Evolutionary conservation across 1,140 invertebrate species (phyloP).

Genomic region (Macrobrachium rosenbergii): DNA sequence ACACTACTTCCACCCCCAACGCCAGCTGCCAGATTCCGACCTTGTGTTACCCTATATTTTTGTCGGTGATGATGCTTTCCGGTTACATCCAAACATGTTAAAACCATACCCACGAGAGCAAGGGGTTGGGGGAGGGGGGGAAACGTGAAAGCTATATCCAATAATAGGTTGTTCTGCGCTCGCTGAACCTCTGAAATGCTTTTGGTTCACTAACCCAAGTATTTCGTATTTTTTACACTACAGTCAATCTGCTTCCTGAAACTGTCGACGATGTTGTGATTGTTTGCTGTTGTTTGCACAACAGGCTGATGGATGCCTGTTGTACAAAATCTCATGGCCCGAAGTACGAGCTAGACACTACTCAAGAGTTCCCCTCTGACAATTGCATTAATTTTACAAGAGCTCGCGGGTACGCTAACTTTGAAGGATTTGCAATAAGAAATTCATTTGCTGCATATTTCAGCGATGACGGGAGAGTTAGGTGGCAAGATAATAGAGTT

Average conservation of each 20-base stretch:
- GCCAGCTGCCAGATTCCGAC: constrained; percentile 10
- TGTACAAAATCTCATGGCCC: constrained; percentile 24
- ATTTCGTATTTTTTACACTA: too few species aligned
- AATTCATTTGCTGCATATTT: too few species aligned
- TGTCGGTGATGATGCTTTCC: constrained; percentile 3
- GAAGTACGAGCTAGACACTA: constrained; percentile 12
- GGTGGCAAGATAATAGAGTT: constrained; percentile 18
- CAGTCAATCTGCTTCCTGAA: too few species aligned
- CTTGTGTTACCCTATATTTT: constrained; percentile 15
- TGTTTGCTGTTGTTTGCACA: too few species aligned
- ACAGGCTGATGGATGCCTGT: constrained; percentile 24
- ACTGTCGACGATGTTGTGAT: too few species aligned
- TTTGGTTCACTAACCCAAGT: not conserved
- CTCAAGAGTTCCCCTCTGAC: not conserved
- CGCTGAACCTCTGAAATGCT: not conserved
- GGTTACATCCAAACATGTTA: constrained; percentile 31
- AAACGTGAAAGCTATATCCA: constrained; percentile 10
- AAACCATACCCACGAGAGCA: constrained; percentile 29
- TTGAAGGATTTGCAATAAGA: too few species aligned
- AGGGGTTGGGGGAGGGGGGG: not conserved
- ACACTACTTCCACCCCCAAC: too few species aligned
- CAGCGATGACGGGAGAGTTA: too few species aligned
- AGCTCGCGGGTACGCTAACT: too few species aligned
- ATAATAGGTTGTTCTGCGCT: constrained; percentile 1
- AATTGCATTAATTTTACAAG: constrained; percentile 24